Base-by-base conservation (phyloP, 2,113 vertebrate species). In the Ochotona curzoniae region DNA sequence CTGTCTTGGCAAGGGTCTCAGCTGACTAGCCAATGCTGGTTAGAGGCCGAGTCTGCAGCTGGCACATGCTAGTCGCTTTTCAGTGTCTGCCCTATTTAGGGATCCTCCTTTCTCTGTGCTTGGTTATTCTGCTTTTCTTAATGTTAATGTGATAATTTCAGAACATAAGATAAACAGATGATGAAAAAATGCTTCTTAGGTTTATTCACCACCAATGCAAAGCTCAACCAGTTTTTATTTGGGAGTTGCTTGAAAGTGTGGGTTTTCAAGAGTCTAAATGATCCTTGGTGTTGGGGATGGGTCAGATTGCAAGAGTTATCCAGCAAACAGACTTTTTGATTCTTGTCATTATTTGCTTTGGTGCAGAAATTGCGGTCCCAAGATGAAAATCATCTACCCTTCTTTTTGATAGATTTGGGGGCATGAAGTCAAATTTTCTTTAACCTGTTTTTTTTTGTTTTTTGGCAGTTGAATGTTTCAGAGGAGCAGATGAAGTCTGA, bases 321-420 rank as follows among this genome's bases (percentile, higher is more conserved):
- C 7, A 49, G 71, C 17, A 44, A 57, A 69, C 70, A 92, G 17
- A 87, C 23, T 60, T 14, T 61, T n/a, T 83, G n/a, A 60, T 21
- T 7, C 5, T 80, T 82, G 63, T 67, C 49, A 64, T 35, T 47
- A 17, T 76, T 86, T 80, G 11, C 67, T 89, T 91, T 95, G 63
- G 61, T 67, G 12, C 18, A 63, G 78, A 91, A 94, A 87, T 69
- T 67, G 61, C 83, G 60, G 49, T 17, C 15, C 44, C 61, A 47
- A 76, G 25, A 18, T 86, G 23, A 71, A 83, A 83, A n/a, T 80
- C 61, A 94, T 0, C 82, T 80, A 87, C 54, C 35, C 3, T 54
- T 93, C 30, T n/a, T 88, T 90, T 88, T 85, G 76, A 3, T 57
- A 85, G 47, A n/a, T 84, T 70, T 76, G 30, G 14, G 38, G 32